Evolutionary conservation across 2,797 vertebrate genomes (phyloP).

Genomic region (Octomys mimax): DNA sequence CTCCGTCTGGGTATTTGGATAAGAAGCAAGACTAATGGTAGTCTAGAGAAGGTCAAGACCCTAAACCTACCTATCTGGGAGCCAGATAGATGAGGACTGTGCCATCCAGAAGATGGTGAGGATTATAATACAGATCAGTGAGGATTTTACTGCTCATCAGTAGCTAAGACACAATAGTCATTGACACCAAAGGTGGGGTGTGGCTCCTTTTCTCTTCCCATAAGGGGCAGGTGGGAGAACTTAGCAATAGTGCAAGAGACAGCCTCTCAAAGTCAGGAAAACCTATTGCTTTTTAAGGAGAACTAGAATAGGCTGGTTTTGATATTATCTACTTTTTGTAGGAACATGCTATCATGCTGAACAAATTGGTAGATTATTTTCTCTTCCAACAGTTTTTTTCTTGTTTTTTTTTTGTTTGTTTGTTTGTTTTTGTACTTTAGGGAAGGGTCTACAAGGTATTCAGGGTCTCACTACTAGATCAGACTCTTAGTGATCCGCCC

Average conservation of each 20-base stretch:
- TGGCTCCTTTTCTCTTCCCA: background rate
- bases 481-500: too few relatives aligned
- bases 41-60: background rate
- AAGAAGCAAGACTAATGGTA: background rate
- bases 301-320: background rate
- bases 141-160: background rate
- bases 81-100: background rate
- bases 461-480: too few relatives aligned
- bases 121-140: background rate
- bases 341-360: conserved; percentile 15
- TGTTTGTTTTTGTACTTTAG: too few relatives aligned
- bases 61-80: background rate
- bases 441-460: too few relatives aligned
- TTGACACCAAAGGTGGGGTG: background rate
- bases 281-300: background rate
- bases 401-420: too few relatives aligned
- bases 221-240: background rate
- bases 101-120: background rate
- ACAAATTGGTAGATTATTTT: conserved; percentile 62
- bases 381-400: background rate
- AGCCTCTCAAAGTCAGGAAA: background rate
- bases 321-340: conserved; percentile 29
- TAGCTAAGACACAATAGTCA: background rate
- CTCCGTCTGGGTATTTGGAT: background rate
- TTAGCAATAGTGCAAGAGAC: conserved; percentile 9